Conservation (phyloP, 2,113 vertebrate genomes). For the Hippopotamus amphibius region DNA sequence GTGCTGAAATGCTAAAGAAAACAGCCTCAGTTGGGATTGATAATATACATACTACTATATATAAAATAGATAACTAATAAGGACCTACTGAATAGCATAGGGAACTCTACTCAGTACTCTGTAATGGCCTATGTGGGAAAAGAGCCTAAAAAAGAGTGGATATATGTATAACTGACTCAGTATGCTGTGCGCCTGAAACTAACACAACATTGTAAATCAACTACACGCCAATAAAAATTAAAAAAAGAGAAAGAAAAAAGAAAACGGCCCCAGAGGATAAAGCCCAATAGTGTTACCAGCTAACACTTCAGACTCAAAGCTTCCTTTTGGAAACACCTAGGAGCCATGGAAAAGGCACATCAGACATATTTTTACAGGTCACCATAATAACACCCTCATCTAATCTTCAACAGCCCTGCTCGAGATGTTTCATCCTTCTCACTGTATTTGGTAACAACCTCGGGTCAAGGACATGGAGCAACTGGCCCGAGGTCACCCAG, state of each 20-base stretch:
- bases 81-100: too few species aligned
- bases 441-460: not conserved
- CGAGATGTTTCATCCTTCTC: not conserved
- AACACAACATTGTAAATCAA: too few species aligned
- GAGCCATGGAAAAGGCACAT: not conserved
- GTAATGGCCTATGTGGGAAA: too few species aligned
- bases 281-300: not conserved
- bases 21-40: not conserved
- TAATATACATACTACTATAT: too few species aligned
- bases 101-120: too few species aligned
- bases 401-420: not conserved
- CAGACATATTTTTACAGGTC: not conserved
- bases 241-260: too few species aligned
- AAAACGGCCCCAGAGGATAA: not conserved
- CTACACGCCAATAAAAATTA: too few species aligned
- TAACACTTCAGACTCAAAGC: not conserved
- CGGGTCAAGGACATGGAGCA: not conserved
- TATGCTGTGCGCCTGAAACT: too few species aligned
- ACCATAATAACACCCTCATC: not conserved
- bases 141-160: too few species aligned
- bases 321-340: not conserved
- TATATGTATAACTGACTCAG: too few species aligned
- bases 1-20: not conserved
- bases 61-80: too few species aligned
- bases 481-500: not conserved